Percentiles rank a stretch among this genome's conserved stretches.
These are phyloP conservation scores for Recurvirostra avosetta DNA, from an alignment of 2,113 vertebrate genomes.

Conservation along the genomic window DNA sequence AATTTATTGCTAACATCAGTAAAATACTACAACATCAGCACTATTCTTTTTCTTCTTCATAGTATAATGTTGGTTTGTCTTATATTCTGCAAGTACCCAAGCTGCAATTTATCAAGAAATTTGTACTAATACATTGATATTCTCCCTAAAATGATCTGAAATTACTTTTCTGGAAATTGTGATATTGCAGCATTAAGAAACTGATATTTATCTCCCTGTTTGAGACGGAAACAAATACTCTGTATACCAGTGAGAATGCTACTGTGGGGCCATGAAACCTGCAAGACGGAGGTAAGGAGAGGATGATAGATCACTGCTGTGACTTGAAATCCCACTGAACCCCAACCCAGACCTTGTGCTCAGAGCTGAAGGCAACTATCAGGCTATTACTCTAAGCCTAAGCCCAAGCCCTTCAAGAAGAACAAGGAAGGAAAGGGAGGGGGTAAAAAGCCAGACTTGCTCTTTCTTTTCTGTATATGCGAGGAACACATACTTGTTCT, in stretches of 20 bases:
- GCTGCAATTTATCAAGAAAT: background rate
- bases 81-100: background rate
- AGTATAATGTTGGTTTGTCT: background rate
- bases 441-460: background rate
- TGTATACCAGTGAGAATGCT: background rate
- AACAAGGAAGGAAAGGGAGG: background rate
- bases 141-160: background rate
- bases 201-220: background rate
- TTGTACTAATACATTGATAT: background rate
- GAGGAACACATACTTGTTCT: background rate
- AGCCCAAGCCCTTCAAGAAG: background rate
- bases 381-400: background rate
- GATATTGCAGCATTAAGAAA: accelerated
- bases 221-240: background rate
- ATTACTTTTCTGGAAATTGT: background rate
- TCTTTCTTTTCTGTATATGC: background rate
- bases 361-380: background rate
- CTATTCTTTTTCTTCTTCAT: background rate
- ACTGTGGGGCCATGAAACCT: background rate
- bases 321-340: background rate
- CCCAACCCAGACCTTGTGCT: background rate
- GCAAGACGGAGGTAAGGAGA: background rate
- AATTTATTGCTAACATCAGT: background rate
- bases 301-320: background rate
- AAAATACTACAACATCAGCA: background rate